phyloP scores from a whole-genome alignment of 2,797 vertebrate species.

The Lagodon rhomboides region DNA sequence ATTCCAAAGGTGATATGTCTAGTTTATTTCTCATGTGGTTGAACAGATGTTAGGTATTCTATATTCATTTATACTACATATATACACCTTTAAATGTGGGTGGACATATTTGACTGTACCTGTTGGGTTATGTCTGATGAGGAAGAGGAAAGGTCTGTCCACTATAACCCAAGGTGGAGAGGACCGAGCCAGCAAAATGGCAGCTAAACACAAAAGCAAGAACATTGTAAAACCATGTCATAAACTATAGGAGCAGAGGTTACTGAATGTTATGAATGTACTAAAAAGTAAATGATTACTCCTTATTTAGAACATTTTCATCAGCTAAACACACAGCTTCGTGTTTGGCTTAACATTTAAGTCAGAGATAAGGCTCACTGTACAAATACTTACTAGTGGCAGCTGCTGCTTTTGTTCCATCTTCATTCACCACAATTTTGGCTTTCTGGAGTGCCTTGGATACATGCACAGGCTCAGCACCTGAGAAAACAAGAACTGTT shows the following conservation, averaged over 20 bases:
- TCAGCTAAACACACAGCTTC: background rate
- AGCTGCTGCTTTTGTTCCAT: conserved; percentile 95
- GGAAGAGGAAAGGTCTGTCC: conserved; percentile 94
- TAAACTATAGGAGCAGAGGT: background rate
- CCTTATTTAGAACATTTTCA: background rate
- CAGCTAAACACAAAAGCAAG: conserved; percentile 83
- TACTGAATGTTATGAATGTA: background rate
- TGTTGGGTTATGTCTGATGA: conserved; percentile 94
- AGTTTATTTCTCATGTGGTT: background rate
- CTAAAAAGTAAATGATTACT: background rate
- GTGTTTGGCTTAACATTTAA: background rate
- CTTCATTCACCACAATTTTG: conserved; percentile 96
- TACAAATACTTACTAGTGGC: conserved; percentile 88
- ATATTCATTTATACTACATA: background rate
- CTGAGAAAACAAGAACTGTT: conserved; percentile 57
- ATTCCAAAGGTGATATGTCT: too few relatives aligned
- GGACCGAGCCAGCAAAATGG: conserved; percentile 93
- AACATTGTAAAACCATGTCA: background rate
- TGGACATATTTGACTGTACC: conserved; percentile 81
- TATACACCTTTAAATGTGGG: background rate
- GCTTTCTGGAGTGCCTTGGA: conserved; percentile 94
- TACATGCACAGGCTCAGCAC: conserved; percentile 87
- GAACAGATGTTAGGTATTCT: background rate
- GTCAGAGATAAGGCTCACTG: background rate
- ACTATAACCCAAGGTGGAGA: conserved; percentile 94